Evolutionary conservation across 2,113 vertebrate genomes (phyloP).

Genomic region (Motacilla tschutschensis): DNA sequence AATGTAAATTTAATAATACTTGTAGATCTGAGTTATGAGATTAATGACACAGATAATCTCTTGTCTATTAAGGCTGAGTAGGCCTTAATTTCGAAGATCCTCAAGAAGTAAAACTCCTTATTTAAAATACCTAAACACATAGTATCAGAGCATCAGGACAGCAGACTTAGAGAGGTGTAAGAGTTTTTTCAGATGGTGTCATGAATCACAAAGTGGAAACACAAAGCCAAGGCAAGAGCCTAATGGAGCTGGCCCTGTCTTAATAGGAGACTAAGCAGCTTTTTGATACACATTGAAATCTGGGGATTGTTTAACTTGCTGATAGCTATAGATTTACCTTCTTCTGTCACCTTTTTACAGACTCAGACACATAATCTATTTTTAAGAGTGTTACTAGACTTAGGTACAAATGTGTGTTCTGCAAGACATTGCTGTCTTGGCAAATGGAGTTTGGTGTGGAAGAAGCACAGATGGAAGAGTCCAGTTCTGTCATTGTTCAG

Average conservation of each 20-base stretch:
- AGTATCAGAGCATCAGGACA: not conserved
- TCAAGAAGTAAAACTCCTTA: not conserved
- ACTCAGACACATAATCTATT: not conserved
- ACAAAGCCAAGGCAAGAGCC: not conserved
- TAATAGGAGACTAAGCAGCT: not conserved
- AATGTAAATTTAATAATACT: not conserved
- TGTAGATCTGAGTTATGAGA: not conserved
- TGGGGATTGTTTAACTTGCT: not conserved
- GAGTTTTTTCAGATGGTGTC: not conserved
- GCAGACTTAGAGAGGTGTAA: not conserved
- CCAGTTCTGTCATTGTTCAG: not conserved
- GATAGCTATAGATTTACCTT: not conserved
- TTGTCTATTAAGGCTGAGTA: not conserved
- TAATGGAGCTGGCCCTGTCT: not conserved
- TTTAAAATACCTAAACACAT: rapidly evolving
- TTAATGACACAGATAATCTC: not conserved
- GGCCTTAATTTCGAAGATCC: not conserved
- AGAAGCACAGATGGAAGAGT: not conserved
- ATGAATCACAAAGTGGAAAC: not conserved
- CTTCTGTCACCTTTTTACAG: not conserved
- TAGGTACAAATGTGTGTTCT: not conserved
- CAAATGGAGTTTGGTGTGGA: not conserved
- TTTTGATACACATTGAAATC: not conserved
- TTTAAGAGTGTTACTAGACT: not conserved
- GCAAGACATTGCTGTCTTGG: not conserved